These are phyloP conservation scores for Pristionchus japonicus DNA, from an alignment of 2,888 invertebrate genomes.

Conservation along the genomic window DNA sequence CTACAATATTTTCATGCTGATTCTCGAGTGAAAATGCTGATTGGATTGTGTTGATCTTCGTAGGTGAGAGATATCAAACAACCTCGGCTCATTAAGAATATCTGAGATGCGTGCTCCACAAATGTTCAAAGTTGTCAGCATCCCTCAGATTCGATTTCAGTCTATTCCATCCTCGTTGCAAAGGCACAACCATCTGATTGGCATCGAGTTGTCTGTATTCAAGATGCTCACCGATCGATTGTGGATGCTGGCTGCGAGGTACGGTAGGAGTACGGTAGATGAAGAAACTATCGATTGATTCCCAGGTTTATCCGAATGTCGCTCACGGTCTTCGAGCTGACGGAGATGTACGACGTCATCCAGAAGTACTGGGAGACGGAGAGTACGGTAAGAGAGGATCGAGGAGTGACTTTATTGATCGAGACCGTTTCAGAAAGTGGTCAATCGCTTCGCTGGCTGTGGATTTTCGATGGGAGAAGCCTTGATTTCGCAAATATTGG, in stretches of 20 bases:
- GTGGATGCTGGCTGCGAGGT: conserved; percentile 39
- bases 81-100: no score
- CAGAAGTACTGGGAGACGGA: conserved; percentile 31
- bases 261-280: not conserved
- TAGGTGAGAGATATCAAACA: no score
- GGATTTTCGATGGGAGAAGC: conserved; percentile 46
- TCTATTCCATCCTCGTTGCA: not conserved
- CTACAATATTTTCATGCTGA: no score
- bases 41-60: no score
- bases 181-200: conserved; percentile 29
- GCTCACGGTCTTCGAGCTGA: not conserved
- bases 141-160: not conserved
- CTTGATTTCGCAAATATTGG: conserved; percentile 37
- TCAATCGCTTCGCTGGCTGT: conserved; percentile 44
- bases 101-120: no score
- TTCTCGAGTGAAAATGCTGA: no score
- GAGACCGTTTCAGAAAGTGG: conserved; percentile 25
- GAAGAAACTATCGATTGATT: not conserved
- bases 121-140: no score
- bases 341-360: conserved; percentile 37
- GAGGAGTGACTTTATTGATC: not conserved
- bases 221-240: conserved; percentile 9
- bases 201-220: conserved; percentile 11
- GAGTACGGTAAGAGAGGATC: conserved; percentile 29
- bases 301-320: conserved; percentile 39